Conservation (phyloP, 2,113 vertebrate genomes). For the Seriola aureovittata region DNA sequence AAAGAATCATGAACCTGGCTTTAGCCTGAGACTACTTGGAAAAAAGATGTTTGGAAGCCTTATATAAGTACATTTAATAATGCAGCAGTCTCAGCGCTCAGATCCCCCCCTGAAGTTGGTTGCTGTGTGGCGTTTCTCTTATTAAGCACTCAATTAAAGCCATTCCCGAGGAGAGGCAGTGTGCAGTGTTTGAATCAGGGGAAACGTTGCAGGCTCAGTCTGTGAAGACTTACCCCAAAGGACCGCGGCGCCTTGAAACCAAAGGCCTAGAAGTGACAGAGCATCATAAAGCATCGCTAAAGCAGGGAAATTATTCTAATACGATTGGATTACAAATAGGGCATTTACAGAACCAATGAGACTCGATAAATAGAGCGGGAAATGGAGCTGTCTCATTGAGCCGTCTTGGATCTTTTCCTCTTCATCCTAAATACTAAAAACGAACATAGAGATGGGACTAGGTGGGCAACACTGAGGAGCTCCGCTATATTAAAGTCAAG, state of each 20-base stretch:
- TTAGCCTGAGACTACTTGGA: conserved; percentile 21
- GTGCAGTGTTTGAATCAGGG: conserved; percentile 77
- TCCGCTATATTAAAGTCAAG: conserved; percentile 16
- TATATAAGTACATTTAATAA: conserved; percentile 77
- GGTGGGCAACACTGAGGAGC: conserved; percentile 18
- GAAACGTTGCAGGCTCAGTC: conserved; percentile 56
- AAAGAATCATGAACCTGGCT: conserved; percentile 22
- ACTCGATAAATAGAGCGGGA: conserved; percentile 56
- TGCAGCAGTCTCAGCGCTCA: conserved; percentile 68
- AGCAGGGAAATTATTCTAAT: conserved; percentile 55
- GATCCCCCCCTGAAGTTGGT: conserved; percentile 53
- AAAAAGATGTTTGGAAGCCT: conserved; percentile 54
- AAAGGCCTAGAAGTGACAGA: conserved; percentile 58
- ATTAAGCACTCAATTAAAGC: conserved; percentile 84
- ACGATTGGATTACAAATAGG: conserved; percentile 73
- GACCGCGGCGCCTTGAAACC: conserved; percentile 47
- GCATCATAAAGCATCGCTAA: conserved; percentile 51
- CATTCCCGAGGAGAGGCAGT: conserved; percentile 74
- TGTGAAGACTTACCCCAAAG: conserved; percentile 56
- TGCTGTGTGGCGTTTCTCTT: conserved; percentile 73
- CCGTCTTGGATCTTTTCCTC: conserved; percentile 14
- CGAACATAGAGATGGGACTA: conserved; percentile 10
- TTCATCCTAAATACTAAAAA: conserved; percentile 49
- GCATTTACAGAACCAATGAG: conserved; percentile 62
- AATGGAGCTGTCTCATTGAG: conserved; percentile 39